phyloP scores from a whole-genome alignment of 2,113 vertebrate species.

The Diadophis punctatus region DNA sequence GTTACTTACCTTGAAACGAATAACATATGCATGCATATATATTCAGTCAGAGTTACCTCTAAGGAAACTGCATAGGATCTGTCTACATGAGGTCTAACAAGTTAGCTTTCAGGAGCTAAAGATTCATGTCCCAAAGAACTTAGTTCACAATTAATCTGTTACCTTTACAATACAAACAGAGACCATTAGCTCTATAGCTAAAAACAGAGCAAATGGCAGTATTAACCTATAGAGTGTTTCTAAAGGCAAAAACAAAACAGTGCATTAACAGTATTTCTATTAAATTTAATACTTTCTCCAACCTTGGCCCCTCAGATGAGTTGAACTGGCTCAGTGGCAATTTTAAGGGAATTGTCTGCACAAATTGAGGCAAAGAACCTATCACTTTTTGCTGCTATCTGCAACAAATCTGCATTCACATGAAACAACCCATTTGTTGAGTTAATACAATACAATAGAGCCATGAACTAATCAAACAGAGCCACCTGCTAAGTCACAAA shows the following conservation, averaged over 20 bases:
- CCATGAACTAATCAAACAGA: neutral
- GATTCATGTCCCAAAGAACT: neutral
- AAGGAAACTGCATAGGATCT: neutral
- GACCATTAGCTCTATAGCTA: neutral
- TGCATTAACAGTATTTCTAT: constrained; percentile 37
- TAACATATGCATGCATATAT: neutral
- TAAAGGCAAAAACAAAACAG: constrained; percentile 56
- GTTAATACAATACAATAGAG: neutral
- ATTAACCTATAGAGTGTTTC: constrained; percentile 43
- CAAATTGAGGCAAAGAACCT: neutral
- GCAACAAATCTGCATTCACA: neutral
- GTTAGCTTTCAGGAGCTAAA: neutral
- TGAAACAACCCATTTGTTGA: neutral
- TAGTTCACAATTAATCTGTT: neutral
- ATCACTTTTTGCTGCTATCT: neutral
- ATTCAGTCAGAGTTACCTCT: neutral
- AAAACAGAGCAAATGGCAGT: neutral
- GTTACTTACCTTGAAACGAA: neutral
- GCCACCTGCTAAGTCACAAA: neutral
- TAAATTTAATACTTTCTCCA: neutral
- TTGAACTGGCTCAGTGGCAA: neutral
- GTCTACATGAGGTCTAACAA: neutral
- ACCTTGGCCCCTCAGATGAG: neutral
- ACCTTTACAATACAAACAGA: neutral
- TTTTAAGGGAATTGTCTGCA: neutral